phyloP scores from a whole-genome alignment of 1,140 invertebrate species.

The Druon quercuslanigerum region DNA sequence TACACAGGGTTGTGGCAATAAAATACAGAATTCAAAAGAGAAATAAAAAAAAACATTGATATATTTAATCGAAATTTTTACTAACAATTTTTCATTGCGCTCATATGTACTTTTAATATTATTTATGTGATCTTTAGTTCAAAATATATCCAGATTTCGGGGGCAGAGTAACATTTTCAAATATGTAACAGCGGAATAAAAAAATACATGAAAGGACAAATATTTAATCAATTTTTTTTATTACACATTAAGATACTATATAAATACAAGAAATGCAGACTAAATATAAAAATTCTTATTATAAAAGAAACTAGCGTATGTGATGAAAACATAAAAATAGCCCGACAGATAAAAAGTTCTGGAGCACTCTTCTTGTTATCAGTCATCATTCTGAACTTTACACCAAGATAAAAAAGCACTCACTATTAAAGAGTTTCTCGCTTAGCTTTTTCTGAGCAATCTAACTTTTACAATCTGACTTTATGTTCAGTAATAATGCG shows the following conservation, averaged over 20 bases:
- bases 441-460: background rate
- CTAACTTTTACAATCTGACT: background rate
- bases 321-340: conserved; percentile 22
- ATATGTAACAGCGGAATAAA: no score
- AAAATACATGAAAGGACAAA: no score
- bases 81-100: no score
- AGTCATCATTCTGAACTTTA: conserved; percentile 30
- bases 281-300: conserved; percentile 3
- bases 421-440: background rate
- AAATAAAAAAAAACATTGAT: background rate
- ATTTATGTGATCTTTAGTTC: no score
- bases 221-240: no score
- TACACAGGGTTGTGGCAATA: background rate
- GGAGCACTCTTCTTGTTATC: conserved; percentile 13
- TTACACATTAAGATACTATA: background rate
- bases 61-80: no score
- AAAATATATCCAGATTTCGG: no score
- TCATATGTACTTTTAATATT: no score
- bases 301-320: background rate
- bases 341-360: conserved; percentile 11
- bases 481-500: background rate
- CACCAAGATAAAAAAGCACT: conserved; percentile 28
- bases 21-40: background rate
- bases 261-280: background rate
- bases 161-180: no score